Percentiles rank a stretch among this genome's conserved stretches.
These are phyloP conservation scores for Hypena proboscidalis DNA, from an alignment of 2,888 invertebrate species.

Conservation along the genomic window DNA sequence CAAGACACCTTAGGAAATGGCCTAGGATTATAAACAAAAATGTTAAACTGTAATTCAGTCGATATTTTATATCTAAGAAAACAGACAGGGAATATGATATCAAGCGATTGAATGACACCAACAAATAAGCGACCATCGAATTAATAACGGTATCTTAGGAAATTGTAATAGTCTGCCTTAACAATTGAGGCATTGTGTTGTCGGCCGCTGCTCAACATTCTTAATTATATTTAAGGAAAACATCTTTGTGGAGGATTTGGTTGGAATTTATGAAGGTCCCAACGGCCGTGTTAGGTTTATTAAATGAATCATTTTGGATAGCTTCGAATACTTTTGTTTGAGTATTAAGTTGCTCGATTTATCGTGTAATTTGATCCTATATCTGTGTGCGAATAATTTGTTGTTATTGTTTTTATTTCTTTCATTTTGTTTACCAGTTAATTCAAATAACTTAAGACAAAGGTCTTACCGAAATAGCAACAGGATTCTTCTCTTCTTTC, in stretches of 20 bases:
- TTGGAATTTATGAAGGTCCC: constrained; percentile 52
- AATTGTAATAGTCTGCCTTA: constrained; percentile 45
- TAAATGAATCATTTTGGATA: constrained; percentile 50
- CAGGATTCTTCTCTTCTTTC: too few relatives aligned
- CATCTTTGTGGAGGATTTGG: constrained; percentile 46
- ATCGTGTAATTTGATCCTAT: constrained; percentile 27
- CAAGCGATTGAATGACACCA: constrained; percentile 6
- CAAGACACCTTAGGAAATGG: too few relatives aligned
- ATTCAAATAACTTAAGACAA: too few relatives aligned
- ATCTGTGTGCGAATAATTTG: constrained; percentile 2
- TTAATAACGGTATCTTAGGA: constrained; percentile 48
- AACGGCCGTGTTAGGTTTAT: constrained; percentile 46
- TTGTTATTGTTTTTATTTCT: constrained; percentile 11
- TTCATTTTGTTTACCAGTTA: too few relatives aligned
- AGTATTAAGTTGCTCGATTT: constrained; percentile 43
- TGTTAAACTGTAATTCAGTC: background rate
- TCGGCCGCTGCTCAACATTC: constrained; percentile 44
- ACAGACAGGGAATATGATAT: constrained; percentile 6
- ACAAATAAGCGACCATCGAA: constrained; percentile 35
- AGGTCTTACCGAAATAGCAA: too few relatives aligned
- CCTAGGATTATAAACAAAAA: too few relatives aligned
- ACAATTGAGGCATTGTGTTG: constrained; percentile 55
- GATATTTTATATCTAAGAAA: too few relatives aligned
- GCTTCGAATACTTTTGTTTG: constrained; percentile 45
- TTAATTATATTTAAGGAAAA: constrained; percentile 57